These are phyloP conservation scores for Meandrusa payeni DNA, from an alignment of 2,888 invertebrate genomes.

Conservation along the genomic window DNA sequence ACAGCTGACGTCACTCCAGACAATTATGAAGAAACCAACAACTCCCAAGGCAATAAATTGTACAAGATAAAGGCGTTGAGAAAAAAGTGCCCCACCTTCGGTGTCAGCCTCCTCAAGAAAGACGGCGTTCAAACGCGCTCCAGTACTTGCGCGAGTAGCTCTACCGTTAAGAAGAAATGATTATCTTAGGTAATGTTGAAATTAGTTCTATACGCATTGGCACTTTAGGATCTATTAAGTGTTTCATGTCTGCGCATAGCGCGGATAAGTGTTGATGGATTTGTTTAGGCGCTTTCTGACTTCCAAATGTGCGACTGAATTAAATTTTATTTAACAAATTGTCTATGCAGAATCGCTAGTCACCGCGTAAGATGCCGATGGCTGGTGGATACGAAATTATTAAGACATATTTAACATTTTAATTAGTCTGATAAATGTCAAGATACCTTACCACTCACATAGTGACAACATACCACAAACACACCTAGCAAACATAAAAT, in stretches of 20 bases:
- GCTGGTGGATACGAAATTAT: too few species aligned
- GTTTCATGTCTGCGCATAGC: slow-evolving; percentile 49
- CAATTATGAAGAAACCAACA: slow-evolving; percentile 66
- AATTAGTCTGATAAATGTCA: too few species aligned
- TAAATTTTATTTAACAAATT: slow-evolving; percentile 51
- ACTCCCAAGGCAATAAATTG: slow-evolving; percentile 73
- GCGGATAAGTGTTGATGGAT: slow-evolving; percentile 44
- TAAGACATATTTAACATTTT: too few species aligned
- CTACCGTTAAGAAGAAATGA: slow-evolving; percentile 77
- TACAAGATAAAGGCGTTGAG: slow-evolving; percentile 74
- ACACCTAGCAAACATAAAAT: too few species aligned
- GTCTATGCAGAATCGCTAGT: too few species aligned
- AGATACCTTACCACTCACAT: too few species aligned
- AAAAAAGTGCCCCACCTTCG: slow-evolving; percentile 69
- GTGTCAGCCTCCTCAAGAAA: slow-evolving; percentile 63
- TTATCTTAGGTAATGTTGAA: slow-evolving; percentile 40
- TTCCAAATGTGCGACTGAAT: slow-evolving; percentile 44
- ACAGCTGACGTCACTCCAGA: slow-evolving; percentile 70
- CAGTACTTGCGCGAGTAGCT: slow-evolving; percentile 63
- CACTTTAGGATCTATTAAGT: slow-evolving; percentile 40
- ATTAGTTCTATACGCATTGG: slow-evolving; percentile 36
- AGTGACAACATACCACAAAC: too few species aligned
- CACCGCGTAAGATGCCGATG: too few species aligned
- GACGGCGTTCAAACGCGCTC: slow-evolving; percentile 72
- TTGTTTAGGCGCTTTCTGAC: slow-evolving; percentile 42